phyloP scores from a whole-genome alignment of 1,140 invertebrate species.

The Gonioctena quinquepunctata region DNA sequence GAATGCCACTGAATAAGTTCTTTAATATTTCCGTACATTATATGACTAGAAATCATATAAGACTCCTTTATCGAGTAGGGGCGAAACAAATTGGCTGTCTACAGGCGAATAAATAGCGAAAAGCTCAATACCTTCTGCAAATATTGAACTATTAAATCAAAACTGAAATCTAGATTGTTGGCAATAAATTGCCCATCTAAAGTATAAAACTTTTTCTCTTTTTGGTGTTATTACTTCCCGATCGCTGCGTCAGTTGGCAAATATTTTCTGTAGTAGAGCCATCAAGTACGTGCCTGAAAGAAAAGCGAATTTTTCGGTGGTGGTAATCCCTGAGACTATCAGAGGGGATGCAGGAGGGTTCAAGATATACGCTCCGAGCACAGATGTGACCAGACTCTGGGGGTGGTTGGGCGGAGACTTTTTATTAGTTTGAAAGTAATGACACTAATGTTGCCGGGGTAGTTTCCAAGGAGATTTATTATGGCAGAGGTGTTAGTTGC shows the following conservation, averaged over 20 bases:
- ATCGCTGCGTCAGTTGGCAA: conserved; percentile 10
- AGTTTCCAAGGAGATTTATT: conserved; percentile 18
- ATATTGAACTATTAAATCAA: conserved; percentile 15
- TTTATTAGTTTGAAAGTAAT: conserved; percentile 22
- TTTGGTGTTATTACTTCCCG: conserved; percentile 1
- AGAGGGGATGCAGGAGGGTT: not conserved
- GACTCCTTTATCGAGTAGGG: not conserved
- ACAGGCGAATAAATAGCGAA: not conserved
- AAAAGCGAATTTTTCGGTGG: not conserved
- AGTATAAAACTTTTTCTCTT: not conserved
- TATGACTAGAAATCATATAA: not conserved
- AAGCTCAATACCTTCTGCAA: not conserved
- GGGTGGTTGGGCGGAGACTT: conserved; percentile 1
- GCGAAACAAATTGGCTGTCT: not conserved
- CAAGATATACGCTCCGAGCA: conserved; percentile 6
- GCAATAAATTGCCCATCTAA: conserved; percentile 11
- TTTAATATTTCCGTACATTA: too few species aligned
- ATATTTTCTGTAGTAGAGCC: conserved; percentile 6
- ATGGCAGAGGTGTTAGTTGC: conserved; percentile 11
- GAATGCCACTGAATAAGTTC: too few species aligned
- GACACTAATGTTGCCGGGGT: conserved; percentile 17
- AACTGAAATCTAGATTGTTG: conserved; percentile 4
- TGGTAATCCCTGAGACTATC: not conserved
- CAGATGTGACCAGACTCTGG: conserved; percentile 5
- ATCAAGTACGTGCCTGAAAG: conserved; percentile 10